A percentile compares a stretch with the other conserved stretches of the same genome.
Evolutionary conservation across 1,140 invertebrate species (phyloP).

Genomic region (Himalopsyche phryganea): DNA sequence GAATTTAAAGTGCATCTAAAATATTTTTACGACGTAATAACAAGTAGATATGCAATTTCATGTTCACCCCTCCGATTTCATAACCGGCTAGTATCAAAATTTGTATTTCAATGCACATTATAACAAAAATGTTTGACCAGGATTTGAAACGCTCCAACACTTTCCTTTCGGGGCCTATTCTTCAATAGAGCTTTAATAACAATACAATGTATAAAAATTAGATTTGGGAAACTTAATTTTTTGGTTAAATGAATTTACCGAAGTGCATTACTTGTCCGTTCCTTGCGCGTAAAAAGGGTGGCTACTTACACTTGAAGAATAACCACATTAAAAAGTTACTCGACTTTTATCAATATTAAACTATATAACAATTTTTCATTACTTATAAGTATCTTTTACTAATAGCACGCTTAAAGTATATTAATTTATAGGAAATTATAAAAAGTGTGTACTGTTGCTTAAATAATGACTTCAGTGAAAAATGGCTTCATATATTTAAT

Average conservation of each 20-base stretch:
- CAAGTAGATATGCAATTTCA: too few relatives aligned
- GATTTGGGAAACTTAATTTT: slow-evolving; percentile 36
- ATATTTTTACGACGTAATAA: too few relatives aligned
- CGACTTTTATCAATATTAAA: too few relatives aligned
- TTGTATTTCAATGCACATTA: slow-evolving; percentile 31
- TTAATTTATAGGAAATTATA: too few relatives aligned
- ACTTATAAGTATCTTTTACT: too few relatives aligned
- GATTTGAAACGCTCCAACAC: slow-evolving; percentile 36
- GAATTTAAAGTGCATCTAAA: too few relatives aligned
- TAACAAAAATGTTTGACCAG: slow-evolving; percentile 35
- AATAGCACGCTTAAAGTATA: too few relatives aligned
- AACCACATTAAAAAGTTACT: neutral
- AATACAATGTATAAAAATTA: slow-evolving; percentile 35
- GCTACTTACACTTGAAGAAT: neutral
- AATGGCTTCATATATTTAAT: too few relatives aligned
- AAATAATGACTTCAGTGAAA: too few relatives aligned
- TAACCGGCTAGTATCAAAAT: slow-evolving; percentile 22
- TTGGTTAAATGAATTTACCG: slow-evolving; percentile 33
- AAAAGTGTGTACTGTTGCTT: too few relatives aligned
- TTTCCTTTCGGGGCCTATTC: slow-evolving; percentile 18
- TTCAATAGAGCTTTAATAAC: slow-evolving; percentile 28
- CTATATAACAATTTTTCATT: too few relatives aligned
- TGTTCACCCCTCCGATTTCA: neutral
- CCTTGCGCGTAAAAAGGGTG: slow-evolving; percentile 2
- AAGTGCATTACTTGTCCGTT: slow-evolving; percentile 4